A percentile compares a stretch with the other conserved stretches of the same genome.
Conservation (phyloP, 2,113 vertebrate species). For the Noturus placidus region DNA sequence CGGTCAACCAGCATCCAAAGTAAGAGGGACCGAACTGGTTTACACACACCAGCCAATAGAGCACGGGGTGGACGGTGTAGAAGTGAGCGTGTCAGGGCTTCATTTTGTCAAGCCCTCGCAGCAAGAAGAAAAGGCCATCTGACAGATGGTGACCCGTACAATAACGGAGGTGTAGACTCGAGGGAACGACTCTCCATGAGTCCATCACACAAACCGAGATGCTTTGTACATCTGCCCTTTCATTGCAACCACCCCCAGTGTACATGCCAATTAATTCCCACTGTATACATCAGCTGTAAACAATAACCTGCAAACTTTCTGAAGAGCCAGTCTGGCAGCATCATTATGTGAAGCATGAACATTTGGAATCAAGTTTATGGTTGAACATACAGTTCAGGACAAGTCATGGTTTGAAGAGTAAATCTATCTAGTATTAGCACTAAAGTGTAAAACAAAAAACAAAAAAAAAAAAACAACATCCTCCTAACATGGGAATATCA, state of each 20-base stretch:
- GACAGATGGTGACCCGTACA: slow-evolving; percentile 1
- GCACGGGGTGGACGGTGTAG: slow-evolving; percentile 19
- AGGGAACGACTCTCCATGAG: slow-evolving; percentile 31
- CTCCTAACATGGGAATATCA: not conserved
- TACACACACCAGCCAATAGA: slow-evolving; percentile 10
- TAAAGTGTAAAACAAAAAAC: not conserved
- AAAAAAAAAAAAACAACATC: not conserved
- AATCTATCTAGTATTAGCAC: not conserved
- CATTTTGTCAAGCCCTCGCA: slow-evolving; percentile 60
- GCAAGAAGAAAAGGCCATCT: slow-evolving; percentile 34
- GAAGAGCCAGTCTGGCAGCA: not conserved
- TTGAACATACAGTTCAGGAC: not conserved
- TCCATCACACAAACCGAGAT: slow-evolving; percentile 13
- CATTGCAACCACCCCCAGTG: not conserved
- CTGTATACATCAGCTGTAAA: not conserved
- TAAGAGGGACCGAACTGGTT: slow-evolving; percentile 4
- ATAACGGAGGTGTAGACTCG: not conserved
- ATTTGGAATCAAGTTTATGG: not conserved
- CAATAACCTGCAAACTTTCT: not conserved
- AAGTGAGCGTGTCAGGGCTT: slow-evolving; percentile 48
- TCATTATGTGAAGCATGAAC: not conserved
- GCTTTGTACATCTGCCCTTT: slow-evolving; percentile 23
- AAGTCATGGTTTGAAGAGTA: not conserved
- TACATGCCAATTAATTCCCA: not conserved
- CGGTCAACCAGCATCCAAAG: slow-evolving; percentile 11